A percentile compares a stretch with the other conserved stretches of the same genome.
These are phyloP conservation scores for Zophobas atratus DNA, from an alignment of 1,140 invertebrate species.

Conservation along the genomic window DNA sequence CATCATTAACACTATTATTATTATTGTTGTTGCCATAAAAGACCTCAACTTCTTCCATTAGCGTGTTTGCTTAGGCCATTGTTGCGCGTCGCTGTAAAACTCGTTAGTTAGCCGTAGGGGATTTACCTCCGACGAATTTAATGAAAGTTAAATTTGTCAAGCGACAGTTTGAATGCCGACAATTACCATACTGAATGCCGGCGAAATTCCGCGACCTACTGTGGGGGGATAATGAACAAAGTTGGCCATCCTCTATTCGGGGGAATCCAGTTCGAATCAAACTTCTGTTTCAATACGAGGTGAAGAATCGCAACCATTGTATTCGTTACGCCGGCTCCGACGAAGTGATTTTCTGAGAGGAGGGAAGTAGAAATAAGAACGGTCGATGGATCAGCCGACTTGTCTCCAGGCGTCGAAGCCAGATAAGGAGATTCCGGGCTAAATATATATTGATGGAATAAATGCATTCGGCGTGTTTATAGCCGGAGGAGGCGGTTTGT, in stretches of 20 bases:
- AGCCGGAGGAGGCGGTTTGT: too few relatives aligned
- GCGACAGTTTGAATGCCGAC: constrained; percentile 15
- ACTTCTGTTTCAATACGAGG: too few relatives aligned
- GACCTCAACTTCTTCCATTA: constrained; percentile 6
- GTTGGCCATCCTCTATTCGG: background rate
- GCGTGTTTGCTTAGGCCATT: constrained; percentile 13
- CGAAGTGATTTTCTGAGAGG: background rate
- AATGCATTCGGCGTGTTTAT: too few relatives aligned
- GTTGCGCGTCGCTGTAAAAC: background rate
- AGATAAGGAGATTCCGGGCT: background rate
- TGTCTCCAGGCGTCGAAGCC: constrained; percentile 3
- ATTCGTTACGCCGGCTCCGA: background rate
- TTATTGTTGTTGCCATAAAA: background rate
- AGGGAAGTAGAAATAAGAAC: constrained; percentile 22
- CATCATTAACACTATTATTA: too few relatives aligned
- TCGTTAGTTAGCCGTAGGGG: constrained; percentile 7
- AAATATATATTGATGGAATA: too few relatives aligned
- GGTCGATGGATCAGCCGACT: constrained; percentile 3
- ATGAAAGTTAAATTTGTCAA: constrained; percentile 32
- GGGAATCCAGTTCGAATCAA: background rate
- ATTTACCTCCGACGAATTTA: constrained; percentile 24
- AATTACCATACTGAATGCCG: constrained; percentile 15
- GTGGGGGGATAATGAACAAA: background rate
- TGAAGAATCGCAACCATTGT: too few relatives aligned
- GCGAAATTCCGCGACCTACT: background rate